A percentile compares a stretch with the other conserved stretches of the same genome.
These are phyloP conservation scores for Phoxinus dragarum DNA, from an alignment of 2,797 vertebrate genomes.

Conservation along the genomic window DNA sequence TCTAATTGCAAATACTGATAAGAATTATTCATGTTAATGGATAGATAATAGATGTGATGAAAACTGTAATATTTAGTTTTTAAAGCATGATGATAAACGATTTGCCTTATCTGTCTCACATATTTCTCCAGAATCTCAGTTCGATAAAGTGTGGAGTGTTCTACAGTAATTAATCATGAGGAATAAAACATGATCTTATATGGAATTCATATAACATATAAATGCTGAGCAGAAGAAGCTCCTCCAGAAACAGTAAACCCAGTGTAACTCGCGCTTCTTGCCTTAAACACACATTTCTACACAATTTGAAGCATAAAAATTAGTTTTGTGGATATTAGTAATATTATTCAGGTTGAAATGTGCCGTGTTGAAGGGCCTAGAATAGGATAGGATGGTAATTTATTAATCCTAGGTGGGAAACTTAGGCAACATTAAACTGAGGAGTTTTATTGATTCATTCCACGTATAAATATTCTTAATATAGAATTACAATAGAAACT, in stretches of 20 bases:
- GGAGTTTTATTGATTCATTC: background rate
- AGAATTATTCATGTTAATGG: background rate
- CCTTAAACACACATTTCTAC: background rate
- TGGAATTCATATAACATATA: background rate
- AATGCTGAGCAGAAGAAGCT: too few species aligned
- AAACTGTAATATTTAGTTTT: background rate
- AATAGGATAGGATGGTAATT: background rate
- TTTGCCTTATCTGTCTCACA: background rate
- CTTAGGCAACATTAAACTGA: background rate
- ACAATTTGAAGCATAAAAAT: background rate
- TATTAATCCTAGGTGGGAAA: background rate
- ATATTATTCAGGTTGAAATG: background rate
- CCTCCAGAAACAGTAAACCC: too few species aligned
- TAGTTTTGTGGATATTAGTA: background rate
- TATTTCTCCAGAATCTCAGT: background rate
- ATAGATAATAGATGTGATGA: background rate
- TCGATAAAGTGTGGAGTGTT: background rate
- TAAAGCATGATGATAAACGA: background rate
- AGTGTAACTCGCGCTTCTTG: background rate
- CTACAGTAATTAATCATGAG: background rate
- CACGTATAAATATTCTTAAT: background rate
- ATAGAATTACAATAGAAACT: background rate
- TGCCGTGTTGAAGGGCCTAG: background rate
- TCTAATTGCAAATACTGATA: background rate
- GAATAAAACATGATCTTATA: background rate